phyloP scores from a whole-genome alignment of 2,888 invertebrate genomes.

The Protodeltote pygarga region DNA sequence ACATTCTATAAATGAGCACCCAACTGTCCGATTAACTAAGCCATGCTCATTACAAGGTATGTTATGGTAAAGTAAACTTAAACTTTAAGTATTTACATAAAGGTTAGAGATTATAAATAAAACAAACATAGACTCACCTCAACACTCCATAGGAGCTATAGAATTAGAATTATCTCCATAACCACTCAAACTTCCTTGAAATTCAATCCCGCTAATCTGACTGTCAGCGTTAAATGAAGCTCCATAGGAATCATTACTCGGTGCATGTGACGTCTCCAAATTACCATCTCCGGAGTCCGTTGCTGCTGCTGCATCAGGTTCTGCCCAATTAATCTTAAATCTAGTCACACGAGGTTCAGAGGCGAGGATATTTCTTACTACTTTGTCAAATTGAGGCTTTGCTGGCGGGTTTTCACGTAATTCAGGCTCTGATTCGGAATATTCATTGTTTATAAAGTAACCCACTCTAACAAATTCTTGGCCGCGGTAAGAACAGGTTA shows the following conservation, averaged over 20 bases:
- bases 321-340: slow-evolving; percentile 99
- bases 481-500: slow-evolving; percentile 96
- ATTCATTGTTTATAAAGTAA: slow-evolving; percentile 99
- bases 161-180: slow-evolving; percentile 89
- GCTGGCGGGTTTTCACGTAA: slow-evolving; percentile 97
- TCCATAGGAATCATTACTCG: slow-evolving; percentile 78
- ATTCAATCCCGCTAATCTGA: slow-evolving; percentile 78
- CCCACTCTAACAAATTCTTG: slow-evolving; percentile 99
- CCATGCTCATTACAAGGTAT: no score
- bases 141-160: slow-evolving; percentile 89
- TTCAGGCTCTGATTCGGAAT: slow-evolving; percentile 95
- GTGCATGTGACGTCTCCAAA: slow-evolving; percentile 69
- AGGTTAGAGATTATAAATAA: not conserved
- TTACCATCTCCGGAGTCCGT: slow-evolving; percentile 74
- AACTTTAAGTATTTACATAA: not conserved
- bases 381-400: slow-evolving; percentile 97
- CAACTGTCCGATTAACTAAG: no score
- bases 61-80: no score
- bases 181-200: slow-evolving; percentile 77
- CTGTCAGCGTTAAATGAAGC: slow-evolving; percentile 79
- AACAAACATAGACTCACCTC: slow-evolving; percentile 61
- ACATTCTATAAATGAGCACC: no score
- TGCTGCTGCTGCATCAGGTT: slow-evolving; percentile 83
- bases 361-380: slow-evolving; percentile 93
- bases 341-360: slow-evolving; percentile 97